Conservation (phyloP, 2,797 vertebrate species). For the Parauchenoglanis punctatus region DNA sequence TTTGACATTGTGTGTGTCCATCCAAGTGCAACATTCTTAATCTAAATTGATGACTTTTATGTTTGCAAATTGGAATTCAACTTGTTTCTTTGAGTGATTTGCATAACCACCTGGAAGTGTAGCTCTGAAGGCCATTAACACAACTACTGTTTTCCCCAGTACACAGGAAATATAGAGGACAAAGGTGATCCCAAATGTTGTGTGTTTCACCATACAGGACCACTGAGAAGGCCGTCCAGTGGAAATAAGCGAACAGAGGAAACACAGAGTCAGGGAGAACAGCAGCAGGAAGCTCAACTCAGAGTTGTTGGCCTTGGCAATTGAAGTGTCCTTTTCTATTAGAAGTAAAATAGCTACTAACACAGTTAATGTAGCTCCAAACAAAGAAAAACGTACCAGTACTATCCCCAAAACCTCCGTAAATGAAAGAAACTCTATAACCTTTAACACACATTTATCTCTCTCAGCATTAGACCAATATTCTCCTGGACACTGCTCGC, state of each 20-base stretch:
- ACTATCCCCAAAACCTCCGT: constrained; percentile 68
- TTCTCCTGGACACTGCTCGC: constrained; percentile 71
- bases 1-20: background rate
- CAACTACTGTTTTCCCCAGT: constrained; percentile 74
- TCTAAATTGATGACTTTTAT: background rate
- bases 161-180: constrained; percentile 75
- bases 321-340: constrained; percentile 68
- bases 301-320: constrained; percentile 73
- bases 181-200: constrained; percentile 74
- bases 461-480: constrained; percentile 74
- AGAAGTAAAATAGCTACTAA: constrained; percentile 64
- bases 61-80: background rate
- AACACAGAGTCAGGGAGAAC: constrained; percentile 74
- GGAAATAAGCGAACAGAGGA: constrained; percentile 74
- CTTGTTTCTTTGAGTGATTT: constrained; percentile 13
- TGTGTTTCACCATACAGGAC: constrained; percentile 76
- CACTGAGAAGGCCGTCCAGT: constrained; percentile 69
- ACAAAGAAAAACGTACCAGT: constrained; percentile 68
- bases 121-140: constrained; percentile 72
- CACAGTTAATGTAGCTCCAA: constrained; percentile 67
- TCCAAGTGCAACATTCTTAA: background rate
- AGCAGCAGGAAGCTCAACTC: constrained; percentile 76
- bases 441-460: constrained; percentile 71
- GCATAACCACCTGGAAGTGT: constrained; percentile 67
- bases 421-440: constrained; percentile 69